Base-by-base conservation (phyloP, 2,888 invertebrate genomes). In the Artemia sp. region DNA sequence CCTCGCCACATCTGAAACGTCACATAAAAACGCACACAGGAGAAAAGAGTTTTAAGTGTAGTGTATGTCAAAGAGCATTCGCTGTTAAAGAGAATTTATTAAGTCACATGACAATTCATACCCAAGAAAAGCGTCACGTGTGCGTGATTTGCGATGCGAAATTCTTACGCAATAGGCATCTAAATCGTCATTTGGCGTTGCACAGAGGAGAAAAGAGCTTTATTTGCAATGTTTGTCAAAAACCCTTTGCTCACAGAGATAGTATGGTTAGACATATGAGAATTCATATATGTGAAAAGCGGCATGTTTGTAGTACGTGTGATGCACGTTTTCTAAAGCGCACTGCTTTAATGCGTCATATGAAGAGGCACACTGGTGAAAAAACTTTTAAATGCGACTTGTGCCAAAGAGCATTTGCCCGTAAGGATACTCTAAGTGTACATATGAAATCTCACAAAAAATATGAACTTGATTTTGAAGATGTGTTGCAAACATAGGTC, bases 1-100 rank as follows among this genome's bases (percentile, higher is more conserved):
- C 75, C n/a, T 72, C 75, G 6, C 74, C 72, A 52, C 76, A 76
- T 70, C 73, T 77, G 67, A 73, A 74, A 14, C 72, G 74, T 2
- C 76, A 76, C 66, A 69, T 51, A 11, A 10, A n/a, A 68, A 68
- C 52, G 19, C 70, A 70, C 14, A 69, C 68, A 10, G 70, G 70
- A 9, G 51, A 68, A 10, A 70, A 51, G 51, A 24, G 24, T 10
- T 70, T 69, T 69, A 51, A 24, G 11, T 70, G 70, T 9, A 51
- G 68, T 14, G 52, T 11, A 9, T 70, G 70, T 51, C 51, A 51
- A 19, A 69, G 38, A 10, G 51, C 10, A 7, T 70, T 68, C 50
- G 50, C 51, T 8, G 12, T 51, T 19, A 67, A 70, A 50, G 52
- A 24, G 9, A 68, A 38, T 19, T 68, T 70, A n/a, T 52, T 50